Conservation (phyloP, 2,888 invertebrate species). For the Harpalus rubripes region DNA sequence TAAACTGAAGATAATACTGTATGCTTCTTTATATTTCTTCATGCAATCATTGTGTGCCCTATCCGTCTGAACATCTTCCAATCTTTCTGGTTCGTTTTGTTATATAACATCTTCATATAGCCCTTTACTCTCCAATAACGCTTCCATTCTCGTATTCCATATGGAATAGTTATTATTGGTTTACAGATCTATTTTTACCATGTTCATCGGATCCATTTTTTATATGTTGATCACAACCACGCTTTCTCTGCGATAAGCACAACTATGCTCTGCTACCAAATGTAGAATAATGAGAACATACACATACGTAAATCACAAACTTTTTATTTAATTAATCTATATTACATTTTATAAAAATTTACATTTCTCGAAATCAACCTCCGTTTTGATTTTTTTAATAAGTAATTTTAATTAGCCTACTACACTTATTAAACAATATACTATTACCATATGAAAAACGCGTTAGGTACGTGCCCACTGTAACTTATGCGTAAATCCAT, state of each 20-base stretch:
- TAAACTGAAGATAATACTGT: neutral
- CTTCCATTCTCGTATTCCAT: neutral
- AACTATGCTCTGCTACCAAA: neutral
- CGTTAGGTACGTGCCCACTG: no score
- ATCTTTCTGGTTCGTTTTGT: neutral
- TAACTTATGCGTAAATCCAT: no score
- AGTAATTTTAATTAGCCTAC: no score
- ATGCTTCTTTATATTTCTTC: slow-evolving; percentile 12
- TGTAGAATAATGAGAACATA: neutral
- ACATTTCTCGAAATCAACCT: no score
- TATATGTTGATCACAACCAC: no score
- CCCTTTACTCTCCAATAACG: neutral
- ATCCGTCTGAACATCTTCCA: neutral
- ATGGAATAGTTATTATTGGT: slow-evolving; percentile 16
- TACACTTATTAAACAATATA: no score
- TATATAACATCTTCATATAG: neutral
- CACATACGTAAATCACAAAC: no score
- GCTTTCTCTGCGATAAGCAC: neutral
- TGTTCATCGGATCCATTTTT: slow-evolving; percentile 8
- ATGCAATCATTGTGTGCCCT: neutral
- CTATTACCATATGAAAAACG: no score
- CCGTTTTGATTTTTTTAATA: no score
- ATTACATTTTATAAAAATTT: no score
- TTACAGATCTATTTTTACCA: neutral
- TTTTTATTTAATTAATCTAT: no score